Evolutionary conservation across 2,797 vertebrate species (phyloP).

Genomic region (Macroramphosus scolopax): DNA sequence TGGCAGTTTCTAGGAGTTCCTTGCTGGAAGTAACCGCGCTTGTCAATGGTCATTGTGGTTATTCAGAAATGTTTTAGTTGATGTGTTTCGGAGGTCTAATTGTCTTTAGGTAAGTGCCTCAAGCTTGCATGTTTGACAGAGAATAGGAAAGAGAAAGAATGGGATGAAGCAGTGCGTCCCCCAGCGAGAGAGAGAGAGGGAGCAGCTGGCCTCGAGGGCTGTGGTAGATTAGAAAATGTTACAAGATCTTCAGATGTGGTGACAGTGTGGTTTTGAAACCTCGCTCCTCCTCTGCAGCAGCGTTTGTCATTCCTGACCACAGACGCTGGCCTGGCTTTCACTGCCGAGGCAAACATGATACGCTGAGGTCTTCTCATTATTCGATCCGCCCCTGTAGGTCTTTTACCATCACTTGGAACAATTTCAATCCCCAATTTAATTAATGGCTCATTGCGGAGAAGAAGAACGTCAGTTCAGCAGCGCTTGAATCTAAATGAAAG

Average conservation of each 20-base stretch:
- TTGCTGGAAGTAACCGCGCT: too few species aligned
- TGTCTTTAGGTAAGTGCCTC: slow-evolving; percentile 43
- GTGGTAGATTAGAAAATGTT: slow-evolving; percentile 45
- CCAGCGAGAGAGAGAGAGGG: slow-evolving; percentile 17
- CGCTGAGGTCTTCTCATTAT: slow-evolving; percentile 22
- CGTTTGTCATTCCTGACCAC: slow-evolving; percentile 54
- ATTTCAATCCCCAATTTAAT: slow-evolving; percentile 16
- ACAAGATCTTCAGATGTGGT: slow-evolving; percentile 54
- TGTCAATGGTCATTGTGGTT: slow-evolving; percentile 8
- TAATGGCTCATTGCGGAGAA: too few species aligned
- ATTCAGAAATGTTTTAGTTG: slow-evolving; percentile 22
- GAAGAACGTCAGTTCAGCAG: too few species aligned
- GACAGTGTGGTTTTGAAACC: slow-evolving; percentile 33
- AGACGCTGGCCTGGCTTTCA: slow-evolving; percentile 29
- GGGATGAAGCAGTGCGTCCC: slow-evolving; percentile 32
- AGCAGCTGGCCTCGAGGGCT: slow-evolving; percentile 45
- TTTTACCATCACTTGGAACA: slow-evolving; percentile 10
- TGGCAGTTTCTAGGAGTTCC: too few species aligned
- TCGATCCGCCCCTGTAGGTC: slow-evolving; percentile 7
- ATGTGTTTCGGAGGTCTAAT: slow-evolving; percentile 33
- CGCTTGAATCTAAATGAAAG: too few species aligned
- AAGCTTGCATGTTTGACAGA: slow-evolving; percentile 47
- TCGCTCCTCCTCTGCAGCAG: slow-evolving; percentile 23
- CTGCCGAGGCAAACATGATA: slow-evolving; percentile 7
- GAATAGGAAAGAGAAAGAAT: slow-evolving; percentile 24